Base-by-base conservation (phyloP, 2,797 vertebrate species). In the Cetoscarus ocellatus region DNA sequence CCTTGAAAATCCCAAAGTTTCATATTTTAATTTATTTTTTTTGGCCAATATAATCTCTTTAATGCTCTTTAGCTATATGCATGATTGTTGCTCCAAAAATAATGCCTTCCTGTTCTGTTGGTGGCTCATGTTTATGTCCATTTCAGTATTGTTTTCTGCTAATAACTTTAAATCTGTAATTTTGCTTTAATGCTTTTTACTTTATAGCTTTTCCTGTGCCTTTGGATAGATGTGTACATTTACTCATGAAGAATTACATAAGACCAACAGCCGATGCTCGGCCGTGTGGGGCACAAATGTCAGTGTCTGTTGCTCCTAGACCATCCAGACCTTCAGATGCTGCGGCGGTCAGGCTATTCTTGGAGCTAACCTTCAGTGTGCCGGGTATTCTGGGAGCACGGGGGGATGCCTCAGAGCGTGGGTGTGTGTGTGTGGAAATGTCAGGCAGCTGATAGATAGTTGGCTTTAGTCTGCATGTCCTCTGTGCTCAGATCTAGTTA, bases 301-400 rank as follows among this genome's bases (percentile, higher is more conserved):
- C 75, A 71, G 55, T 47, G 15, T 62, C 48, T n/a, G n/a, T n/a
- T n/a, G n/a, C n/a, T n/a, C 54, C 45, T 45, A 36, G 62, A n/a
- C n/a, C n/a, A 62, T 48, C 19, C 42, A 19, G 73, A 52, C 66
- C 48, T 72, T 76, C 10, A 3, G 87, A 92, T 86, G 67, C 90
- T 92, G 65, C 55, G 38, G 75, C 79, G 77, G 91, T 85, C 80
- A 85, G 11, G 58, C 91, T 94, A 94, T 94, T 92, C 70, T 89
- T 91, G 90, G 90, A 40, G 14, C 42, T 85, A 85, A 88, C 88
- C 84, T 91, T 92, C 80, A 65, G 42, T 62, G 52, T 17, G 54
- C 38, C 3, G 2, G 38, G 58, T 84, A 86, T 87, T 90, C 64
- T 61, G 0, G 75, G 71, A 77, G 18, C 56, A n/a, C 35, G 8